These are phyloP conservation scores for Sisyra terminalis DNA, from an alignment of 2,888 invertebrate species.

Conservation along the genomic window DNA sequence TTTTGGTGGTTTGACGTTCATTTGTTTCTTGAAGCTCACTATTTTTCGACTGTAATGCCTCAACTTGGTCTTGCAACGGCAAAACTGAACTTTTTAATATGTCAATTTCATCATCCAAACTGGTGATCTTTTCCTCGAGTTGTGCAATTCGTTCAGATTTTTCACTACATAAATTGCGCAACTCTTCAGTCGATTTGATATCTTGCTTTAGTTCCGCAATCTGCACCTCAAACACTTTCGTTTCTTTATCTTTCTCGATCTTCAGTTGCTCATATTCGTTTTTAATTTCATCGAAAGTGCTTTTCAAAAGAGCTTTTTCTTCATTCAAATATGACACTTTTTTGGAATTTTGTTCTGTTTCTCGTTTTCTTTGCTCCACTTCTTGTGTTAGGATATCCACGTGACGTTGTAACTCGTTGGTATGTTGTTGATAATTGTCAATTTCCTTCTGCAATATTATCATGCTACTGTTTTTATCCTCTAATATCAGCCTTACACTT, in stretches of 20 bases:
- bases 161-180: background rate
- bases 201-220: background rate
- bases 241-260: conserved; percentile 19
- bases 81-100: too few species aligned
- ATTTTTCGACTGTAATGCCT: too few species aligned
- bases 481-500: background rate
- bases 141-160: background rate
- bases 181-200: background rate
- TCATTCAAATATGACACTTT: too few species aligned
- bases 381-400: conserved; percentile 18
- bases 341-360: background rate
- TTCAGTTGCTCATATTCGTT: conserved; percentile 22
- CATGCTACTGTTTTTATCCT: conserved; percentile 1
- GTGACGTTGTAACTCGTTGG: conserved; percentile 20
- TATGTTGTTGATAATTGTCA: background rate
- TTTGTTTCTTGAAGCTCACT: too few species aligned
- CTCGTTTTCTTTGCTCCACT: conserved; percentile 16
- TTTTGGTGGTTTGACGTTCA: too few species aligned
- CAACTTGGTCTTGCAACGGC: too few species aligned
- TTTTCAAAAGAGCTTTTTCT: too few species aligned
- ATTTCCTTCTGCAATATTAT: background rate
- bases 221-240: conserved; percentile 14
- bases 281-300: too few species aligned
- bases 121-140: background rate
- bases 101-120: too few species aligned